Evolutionary conservation across 1,140 invertebrate genomes (phyloP).

Genomic region (Augochlora pura): DNA sequence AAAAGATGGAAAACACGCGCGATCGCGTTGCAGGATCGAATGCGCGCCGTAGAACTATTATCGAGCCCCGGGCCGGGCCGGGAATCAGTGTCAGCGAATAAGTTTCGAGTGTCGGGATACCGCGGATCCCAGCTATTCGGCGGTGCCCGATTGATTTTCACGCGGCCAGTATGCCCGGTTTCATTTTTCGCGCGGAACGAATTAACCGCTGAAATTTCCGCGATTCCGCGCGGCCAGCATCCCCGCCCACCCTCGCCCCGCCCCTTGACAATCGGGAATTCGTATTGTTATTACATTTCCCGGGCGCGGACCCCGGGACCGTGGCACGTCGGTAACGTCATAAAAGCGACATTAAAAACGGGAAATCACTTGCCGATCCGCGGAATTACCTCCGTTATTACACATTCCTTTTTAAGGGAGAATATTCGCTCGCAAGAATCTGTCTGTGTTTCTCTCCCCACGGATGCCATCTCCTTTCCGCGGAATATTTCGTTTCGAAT

Average conservation of each 20-base stretch:
- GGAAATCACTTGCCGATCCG: conserved; percentile 8
- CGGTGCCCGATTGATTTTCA: conserved; percentile 12
- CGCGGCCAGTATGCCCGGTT: background rate
- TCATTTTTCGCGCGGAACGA: conserved; percentile 12
- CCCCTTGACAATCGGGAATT: background rate
- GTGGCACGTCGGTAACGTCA: background rate
- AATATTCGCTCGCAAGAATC: background rate
- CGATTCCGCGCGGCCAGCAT: background rate
- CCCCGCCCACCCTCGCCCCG: no score
- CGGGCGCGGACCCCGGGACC: background rate
- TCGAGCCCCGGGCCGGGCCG: background rate
- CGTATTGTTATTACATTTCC: conserved; percentile 20
- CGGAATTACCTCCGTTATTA: conserved; percentile 10
- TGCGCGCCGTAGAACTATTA: conserved; percentile 20
- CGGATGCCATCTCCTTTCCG: background rate
- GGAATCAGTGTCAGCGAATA: conserved; percentile 34
- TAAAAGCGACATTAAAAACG: conserved; percentile 10
- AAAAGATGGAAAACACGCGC: background rate
- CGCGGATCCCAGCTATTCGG: conserved; percentile 3
- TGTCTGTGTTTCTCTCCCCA: background rate
- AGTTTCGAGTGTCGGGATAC: conserved; percentile 9
- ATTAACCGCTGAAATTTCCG: conserved; percentile 1
- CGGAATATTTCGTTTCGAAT: background rate
- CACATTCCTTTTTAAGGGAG: conserved; percentile 5
- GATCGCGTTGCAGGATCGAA: conserved; percentile 18